Evolutionary conservation across 2,113 vertebrate genomes (phyloP).

Genomic region (Sceloporus tristichus): DNA sequence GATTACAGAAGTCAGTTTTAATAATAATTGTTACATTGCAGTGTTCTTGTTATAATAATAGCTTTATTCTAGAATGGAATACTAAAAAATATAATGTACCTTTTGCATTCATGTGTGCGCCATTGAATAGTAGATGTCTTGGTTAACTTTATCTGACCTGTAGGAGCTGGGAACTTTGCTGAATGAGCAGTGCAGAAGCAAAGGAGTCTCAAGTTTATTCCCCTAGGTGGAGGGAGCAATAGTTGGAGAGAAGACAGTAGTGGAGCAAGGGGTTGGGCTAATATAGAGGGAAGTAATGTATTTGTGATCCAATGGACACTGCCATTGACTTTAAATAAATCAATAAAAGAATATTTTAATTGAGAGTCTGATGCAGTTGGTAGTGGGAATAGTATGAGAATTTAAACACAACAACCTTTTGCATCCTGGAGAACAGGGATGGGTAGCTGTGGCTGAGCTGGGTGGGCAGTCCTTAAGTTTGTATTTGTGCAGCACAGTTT

Average conservation of each 20-base stretch:
- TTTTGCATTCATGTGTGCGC: not conserved
- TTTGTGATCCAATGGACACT: not conserved
- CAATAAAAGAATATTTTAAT: not conserved
- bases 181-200: not conserved
- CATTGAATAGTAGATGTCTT: not conserved
- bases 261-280: not conserved
- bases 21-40: not conserved
- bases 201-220: not conserved
- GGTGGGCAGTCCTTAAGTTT: no score
- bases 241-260: not conserved
- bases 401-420: not conserved
- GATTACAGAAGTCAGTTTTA: slow-evolving; percentile 40
- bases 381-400: not conserved
- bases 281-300: not conserved
- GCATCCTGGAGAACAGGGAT: not conserved
- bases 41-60: not conserved
- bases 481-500: no score
- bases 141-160: not conserved
- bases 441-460: no score
- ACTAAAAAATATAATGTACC: not conserved
- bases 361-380: not conserved
- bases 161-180: not conserved
- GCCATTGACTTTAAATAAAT: not conserved
- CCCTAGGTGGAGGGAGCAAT: not conserved
- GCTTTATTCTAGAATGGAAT: not conserved